phyloP scores from a whole-genome alignment of 2,888 invertebrate genomes.

The Drosophila borealis region DNA sequence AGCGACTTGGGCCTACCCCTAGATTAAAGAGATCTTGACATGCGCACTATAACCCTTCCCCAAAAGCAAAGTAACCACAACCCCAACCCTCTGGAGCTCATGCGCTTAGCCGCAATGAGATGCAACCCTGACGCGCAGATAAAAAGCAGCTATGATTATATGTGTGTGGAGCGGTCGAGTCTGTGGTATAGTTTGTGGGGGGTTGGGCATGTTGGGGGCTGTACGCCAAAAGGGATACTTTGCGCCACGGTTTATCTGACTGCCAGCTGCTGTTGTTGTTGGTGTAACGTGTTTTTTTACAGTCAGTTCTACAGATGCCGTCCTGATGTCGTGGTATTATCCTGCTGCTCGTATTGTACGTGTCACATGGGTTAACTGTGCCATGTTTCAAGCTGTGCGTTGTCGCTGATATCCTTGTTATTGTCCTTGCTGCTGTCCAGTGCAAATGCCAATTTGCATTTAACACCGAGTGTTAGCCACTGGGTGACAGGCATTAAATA shows the following conservation, averaged over 20 bases:
- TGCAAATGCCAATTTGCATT: conserved; percentile 84
- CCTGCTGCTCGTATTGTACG: conserved; percentile 26
- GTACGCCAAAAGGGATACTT: conserved; percentile 41
- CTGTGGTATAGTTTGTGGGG: conserved; percentile 30
- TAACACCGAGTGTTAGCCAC: conserved; percentile 84
- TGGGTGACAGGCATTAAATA: conserved; percentile 85
- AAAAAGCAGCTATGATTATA: conserved; percentile 40
- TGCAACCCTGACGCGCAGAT: conserved; percentile 46
- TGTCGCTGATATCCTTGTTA: conserved; percentile 58
- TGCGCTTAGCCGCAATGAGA: conserved; percentile 36
- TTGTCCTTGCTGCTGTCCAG: conserved; percentile 45
- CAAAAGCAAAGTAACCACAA: conserved; percentile 45
- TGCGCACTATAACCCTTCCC: conserved; percentile 26
- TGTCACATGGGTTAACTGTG: conserved; percentile 54
- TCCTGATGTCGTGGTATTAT: conserved; percentile 25
- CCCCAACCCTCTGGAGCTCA: conserved; percentile 25
- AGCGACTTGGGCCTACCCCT: conserved; percentile 10
- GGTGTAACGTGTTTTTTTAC: conserved; percentile 21
- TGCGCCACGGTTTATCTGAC: conserved; percentile 21
- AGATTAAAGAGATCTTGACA: conserved; percentile 28
- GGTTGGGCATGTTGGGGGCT: conserved; percentile 2
- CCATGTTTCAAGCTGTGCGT: conserved; percentile 52
- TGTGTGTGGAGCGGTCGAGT: conserved; percentile 20
- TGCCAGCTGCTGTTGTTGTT: conserved; percentile 19
- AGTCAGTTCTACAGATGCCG: conserved; percentile 47